Evolutionary conservation across 2,113 vertebrate species (phyloP).

Genomic region (Merops nubicus): DNA sequence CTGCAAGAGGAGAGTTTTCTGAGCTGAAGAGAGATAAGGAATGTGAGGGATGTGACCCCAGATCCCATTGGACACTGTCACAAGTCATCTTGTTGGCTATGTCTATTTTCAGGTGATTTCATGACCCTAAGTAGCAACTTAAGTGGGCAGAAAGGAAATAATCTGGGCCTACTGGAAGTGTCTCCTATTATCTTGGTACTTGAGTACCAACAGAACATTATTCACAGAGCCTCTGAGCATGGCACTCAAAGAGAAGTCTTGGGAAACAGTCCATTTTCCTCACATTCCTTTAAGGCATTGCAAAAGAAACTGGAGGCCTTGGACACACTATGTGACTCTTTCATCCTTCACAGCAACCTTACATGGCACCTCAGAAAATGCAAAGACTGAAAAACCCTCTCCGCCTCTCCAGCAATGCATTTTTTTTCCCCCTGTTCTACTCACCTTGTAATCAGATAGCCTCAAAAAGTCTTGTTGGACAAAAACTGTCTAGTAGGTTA

Average conservation of each 20-base stretch:
- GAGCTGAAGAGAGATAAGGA: neutral
- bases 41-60: neutral
- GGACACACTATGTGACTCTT: neutral
- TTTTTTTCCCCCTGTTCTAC: neutral
- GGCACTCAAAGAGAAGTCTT: neutral
- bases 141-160: neutral
- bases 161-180: neutral
- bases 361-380: neutral
- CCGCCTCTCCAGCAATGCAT: neutral
- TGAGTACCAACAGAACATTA: fast-evolving
- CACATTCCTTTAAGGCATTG: neutral
- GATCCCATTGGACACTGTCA: neutral
- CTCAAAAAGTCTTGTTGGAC: neutral
- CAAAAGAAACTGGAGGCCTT: neutral
- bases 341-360: neutral
- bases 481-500: neutral
- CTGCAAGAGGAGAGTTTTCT: neutral
- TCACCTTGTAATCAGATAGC: neutral
- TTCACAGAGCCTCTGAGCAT: neutral
- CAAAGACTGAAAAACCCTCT: neutral
- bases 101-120: neutral
- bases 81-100: neutral
- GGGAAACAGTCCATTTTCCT: neutral
- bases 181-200: neutral
- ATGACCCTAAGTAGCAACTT: neutral